Conservation (phyloP, 2,113 vertebrate species). For the Podarcis raffonei region DNA sequence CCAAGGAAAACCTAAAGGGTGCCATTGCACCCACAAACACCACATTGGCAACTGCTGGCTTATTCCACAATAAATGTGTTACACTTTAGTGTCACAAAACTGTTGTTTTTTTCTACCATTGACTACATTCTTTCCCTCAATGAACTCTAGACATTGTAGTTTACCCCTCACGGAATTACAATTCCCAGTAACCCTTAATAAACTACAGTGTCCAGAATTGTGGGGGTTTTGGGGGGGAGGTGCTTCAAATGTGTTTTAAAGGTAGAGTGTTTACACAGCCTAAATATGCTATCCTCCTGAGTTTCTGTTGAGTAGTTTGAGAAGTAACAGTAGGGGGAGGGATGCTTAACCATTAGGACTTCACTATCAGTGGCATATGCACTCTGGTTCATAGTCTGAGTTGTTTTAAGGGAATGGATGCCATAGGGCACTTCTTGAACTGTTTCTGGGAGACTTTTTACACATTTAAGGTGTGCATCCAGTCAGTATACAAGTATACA, state of each 20-base stretch:
- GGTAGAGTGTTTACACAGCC: no score
- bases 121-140: no score
- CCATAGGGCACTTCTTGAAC: neutral
- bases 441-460: neutral
- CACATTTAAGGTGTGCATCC: neutral
- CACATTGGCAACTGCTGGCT: no score
- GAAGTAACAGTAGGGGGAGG: neutral
- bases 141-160: no score
- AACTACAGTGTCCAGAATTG: no score
- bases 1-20: no score
- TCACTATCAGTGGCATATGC: neutral
- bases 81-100: neutral
- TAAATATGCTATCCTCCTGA: no score
- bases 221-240: neutral
- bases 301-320: neutral
- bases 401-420: neutral
- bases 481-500: neutral
- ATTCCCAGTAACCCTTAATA: no score
- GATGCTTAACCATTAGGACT: neutral
- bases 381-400: neutral
- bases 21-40: no score
- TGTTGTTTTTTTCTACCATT: neutral
- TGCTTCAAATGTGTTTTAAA: no score
- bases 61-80: neutral
- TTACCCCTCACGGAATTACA: no score